Percentiles rank a stretch among this genome's conserved stretches.
Evolutionary conservation across 2,113 vertebrate species (phyloP).

Genomic region (Dasyurus viverrinus): DNA sequence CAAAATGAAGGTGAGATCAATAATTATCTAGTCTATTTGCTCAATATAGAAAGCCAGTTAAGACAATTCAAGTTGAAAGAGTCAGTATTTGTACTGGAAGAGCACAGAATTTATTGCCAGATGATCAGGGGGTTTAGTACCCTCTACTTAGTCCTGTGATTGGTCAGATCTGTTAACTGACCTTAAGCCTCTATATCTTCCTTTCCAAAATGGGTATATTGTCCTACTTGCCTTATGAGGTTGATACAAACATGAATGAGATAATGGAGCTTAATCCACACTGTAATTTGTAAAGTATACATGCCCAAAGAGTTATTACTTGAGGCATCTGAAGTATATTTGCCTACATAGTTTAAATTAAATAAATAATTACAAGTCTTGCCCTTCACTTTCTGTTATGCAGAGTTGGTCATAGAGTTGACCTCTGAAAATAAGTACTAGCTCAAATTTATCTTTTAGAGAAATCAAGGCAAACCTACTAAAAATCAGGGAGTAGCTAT

Average conservation of each 20-base stretch:
- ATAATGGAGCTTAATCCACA: not conserved
- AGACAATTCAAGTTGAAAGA: conserved; percentile 19
- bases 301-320: not conserved
- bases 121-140: not conserved
- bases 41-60: not conserved
- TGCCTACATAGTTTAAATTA: conserved; percentile 2
- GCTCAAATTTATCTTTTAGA: conserved; percentile 13
- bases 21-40: conserved; percentile 27
- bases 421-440: conserved; percentile 16
- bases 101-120: not conserved
- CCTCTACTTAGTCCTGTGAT: not conserved
- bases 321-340: not conserved
- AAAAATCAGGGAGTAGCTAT: conserved; percentile 36
- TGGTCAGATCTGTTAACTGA: not conserved
- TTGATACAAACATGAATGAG: not conserved
- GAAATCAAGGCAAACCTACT: not conserved
- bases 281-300: not conserved
- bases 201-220: not conserved
- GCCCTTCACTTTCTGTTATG: conserved; percentile 26
- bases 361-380: not conserved
- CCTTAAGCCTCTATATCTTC: not conserved
- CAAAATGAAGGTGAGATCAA: conserved; percentile 24
- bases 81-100: not conserved
- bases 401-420: conserved; percentile 22
- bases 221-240: not conserved